Conservation (phyloP, 2,113 vertebrate species). For the Clarias magur region DNA sequence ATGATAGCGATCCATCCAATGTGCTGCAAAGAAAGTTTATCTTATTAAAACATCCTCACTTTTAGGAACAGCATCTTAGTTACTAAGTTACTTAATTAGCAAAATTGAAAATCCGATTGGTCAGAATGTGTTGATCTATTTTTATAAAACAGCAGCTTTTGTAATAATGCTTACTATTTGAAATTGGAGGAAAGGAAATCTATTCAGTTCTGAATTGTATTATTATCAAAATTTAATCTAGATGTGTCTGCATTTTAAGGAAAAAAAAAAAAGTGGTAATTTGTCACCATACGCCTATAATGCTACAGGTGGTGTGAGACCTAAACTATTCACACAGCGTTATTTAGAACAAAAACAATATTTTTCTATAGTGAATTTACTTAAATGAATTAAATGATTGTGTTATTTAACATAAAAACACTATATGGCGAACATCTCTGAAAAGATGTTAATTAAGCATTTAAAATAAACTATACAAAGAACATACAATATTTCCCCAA, state of each 20-base stretch:
- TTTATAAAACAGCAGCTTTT: not conserved
- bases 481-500: not conserved
- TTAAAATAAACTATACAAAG: not conserved
- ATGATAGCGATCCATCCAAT: not conserved
- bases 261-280: too few relatives aligned
- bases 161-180: too few relatives aligned
- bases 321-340: too few relatives aligned
- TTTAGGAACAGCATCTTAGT: not conserved
- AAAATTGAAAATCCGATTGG: not conserved
- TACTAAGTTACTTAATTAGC: not conserved
- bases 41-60: not conserved
- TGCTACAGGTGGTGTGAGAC: too few relatives aligned
- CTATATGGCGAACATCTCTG: not conserved
- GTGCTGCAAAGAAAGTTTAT: not conserved
- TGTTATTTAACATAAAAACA: not conserved
- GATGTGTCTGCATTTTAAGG: too few relatives aligned
- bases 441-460: not conserved
- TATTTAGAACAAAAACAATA: too few relatives aligned
- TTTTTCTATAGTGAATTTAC: not conserved
- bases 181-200: too few relatives aligned
- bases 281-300: too few relatives aligned
- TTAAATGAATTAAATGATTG: not conserved
- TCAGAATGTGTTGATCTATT: not conserved
- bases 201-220: too few relatives aligned
- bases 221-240: too few relatives aligned